Conservation (phyloP, 2,113 vertebrate species). For the Zapornia atra region DNA sequence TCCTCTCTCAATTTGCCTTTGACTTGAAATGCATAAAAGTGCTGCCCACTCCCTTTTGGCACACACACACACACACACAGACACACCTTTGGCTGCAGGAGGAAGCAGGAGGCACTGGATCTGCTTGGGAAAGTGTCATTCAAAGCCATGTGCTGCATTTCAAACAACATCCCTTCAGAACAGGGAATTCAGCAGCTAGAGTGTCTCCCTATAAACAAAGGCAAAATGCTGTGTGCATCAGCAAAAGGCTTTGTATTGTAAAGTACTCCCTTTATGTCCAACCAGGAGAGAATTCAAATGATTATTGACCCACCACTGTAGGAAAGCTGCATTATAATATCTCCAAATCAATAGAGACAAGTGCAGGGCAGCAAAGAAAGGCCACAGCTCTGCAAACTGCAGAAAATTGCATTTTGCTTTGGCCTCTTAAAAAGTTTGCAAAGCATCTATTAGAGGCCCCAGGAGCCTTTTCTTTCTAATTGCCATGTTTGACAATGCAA, state of each 20-base stretch:
- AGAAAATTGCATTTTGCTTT: slow-evolving; percentile 33
- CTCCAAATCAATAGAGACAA: slow-evolving; percentile 40
- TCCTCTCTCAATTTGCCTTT: background rate
- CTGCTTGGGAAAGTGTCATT: background rate
- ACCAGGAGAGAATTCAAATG: slow-evolving; percentile 40
- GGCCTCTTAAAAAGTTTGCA: slow-evolving; percentile 58
- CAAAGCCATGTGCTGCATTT: background rate
- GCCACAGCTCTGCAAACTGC: slow-evolving; percentile 9
- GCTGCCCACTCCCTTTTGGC: background rate
- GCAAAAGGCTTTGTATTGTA: slow-evolving; percentile 42
- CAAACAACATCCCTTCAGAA: background rate
- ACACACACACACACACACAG: background rate
- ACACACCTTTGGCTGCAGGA: background rate
- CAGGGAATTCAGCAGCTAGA: background rate
- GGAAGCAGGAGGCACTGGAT: background rate
- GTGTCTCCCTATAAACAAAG: slow-evolving; percentile 41
- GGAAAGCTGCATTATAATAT: slow-evolving; percentile 50
- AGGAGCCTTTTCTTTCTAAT: slow-evolving; percentile 67
- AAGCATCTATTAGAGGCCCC: slow-evolving; percentile 55
- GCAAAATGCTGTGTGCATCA: slow-evolving; percentile 17
- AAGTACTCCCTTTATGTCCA: slow-evolving; percentile 33
- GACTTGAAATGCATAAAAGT: background rate
- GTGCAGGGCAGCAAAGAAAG: background rate
- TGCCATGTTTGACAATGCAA: slow-evolving; percentile 50
- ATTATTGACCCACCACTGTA: slow-evolving; percentile 51